Evolutionary conservation across 2,113 vertebrate genomes (phyloP).

Genomic region (Oceanites oceanicus): DNA sequence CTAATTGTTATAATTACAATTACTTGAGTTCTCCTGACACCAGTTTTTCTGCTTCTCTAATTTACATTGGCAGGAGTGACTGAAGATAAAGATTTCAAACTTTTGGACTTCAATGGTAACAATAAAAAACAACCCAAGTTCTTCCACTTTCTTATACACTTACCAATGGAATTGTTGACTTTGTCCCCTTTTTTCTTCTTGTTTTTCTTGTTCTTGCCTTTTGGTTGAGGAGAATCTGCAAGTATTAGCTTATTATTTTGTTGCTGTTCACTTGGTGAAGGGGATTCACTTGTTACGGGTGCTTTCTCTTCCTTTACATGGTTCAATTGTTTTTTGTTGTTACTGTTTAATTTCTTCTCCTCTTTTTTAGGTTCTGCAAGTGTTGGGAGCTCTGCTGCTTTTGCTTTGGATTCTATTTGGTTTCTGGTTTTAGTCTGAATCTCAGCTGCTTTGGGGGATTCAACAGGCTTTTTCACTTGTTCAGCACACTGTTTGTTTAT

Average conservation of each 20-base stretch:
- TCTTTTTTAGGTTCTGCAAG: slow-evolving; percentile 77
- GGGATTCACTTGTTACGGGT: slow-evolving; percentile 64
- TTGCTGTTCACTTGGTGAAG: slow-evolving; percentile 66
- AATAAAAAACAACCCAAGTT: neutral
- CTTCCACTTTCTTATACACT: neutral
- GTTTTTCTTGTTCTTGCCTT: slow-evolving; percentile 85
- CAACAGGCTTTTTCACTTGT: slow-evolving; percentile 67
- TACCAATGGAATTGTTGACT: slow-evolving; percentile 89
- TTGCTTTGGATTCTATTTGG: slow-evolving; percentile 74
- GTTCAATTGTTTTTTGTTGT: slow-evolving; percentile 81
- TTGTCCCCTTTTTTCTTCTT: slow-evolving; percentile 97
- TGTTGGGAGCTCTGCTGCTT: slow-evolving; percentile 69
- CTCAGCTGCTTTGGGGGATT: slow-evolving; percentile 63
- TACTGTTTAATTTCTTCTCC: slow-evolving; percentile 76
- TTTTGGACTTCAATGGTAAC: neutral
- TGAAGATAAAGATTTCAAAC: neutral
- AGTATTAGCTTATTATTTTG: slow-evolving; percentile 77
- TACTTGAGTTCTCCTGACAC: neutral
- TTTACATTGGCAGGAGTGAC: neutral
- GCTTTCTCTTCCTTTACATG: slow-evolving; percentile 82
- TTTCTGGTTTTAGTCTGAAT: slow-evolving; percentile 69
- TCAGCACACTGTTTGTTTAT: slow-evolving; percentile 63
- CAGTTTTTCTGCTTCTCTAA: neutral
- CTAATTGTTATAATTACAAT: neutral
- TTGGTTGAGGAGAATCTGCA: slow-evolving; percentile 84